A percentile compares a stretch with the other conserved stretches of the same genome.
Conservation (phyloP, 2,113 vertebrate genomes). For the Prunella himalayana region DNA sequence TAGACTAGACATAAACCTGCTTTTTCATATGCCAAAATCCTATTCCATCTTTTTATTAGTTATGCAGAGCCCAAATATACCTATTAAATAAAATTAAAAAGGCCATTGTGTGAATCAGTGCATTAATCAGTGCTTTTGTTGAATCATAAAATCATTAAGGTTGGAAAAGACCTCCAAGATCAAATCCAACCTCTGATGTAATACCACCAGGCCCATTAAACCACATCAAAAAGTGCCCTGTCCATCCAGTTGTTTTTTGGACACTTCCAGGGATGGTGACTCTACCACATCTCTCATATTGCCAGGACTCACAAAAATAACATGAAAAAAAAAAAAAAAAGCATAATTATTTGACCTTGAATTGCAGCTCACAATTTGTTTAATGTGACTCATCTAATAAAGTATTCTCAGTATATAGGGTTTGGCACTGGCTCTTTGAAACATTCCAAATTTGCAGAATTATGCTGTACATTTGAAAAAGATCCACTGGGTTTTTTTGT, state of each 20-base stretch:
- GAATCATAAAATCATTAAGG: neutral
- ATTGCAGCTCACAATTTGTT: neutral
- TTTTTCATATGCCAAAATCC: neutral
- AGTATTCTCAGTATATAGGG: neutral
- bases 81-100: neutral
- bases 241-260: neutral
- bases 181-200: neutral
- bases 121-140: accelerated
- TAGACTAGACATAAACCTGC: neutral
- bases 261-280: neutral
- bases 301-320: neutral
- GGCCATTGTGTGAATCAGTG: neutral
- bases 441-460: neutral
- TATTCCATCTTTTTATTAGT: neutral
- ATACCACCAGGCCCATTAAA: neutral
- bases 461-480: neutral
- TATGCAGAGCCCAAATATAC: neutral
- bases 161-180: neutral
- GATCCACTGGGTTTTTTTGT: neutral
- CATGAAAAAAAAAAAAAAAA: neutral
- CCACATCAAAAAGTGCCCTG: neutral
- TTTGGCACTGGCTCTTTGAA: neutral
- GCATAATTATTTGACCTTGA: neutral
- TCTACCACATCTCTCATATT: neutral
- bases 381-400: neutral